Evolutionary conservation across 2,797 vertebrate species (phyloP).

Genomic region (Gambusia yucatana): DNA sequence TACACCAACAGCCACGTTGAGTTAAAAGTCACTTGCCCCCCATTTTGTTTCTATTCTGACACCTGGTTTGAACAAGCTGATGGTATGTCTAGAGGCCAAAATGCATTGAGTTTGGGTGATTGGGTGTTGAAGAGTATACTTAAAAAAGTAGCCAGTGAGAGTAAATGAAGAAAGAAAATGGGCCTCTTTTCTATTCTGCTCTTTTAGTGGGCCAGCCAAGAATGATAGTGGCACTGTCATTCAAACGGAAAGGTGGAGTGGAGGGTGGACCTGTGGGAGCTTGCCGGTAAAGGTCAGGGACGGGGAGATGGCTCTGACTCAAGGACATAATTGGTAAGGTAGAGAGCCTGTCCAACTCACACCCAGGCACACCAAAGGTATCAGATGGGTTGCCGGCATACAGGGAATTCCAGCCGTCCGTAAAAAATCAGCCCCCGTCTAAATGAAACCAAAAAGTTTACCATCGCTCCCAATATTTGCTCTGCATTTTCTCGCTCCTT

Average conservation of each 20-base stretch:
- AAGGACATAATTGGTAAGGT: conserved; percentile 73
- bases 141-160: background rate
- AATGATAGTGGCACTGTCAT: conserved; percentile 54
- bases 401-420: conserved; percentile 30
- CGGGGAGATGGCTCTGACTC: conserved; percentile 61
- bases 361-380: conserved; percentile 29
- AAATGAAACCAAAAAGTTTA: conserved; percentile 5
- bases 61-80: background rate
- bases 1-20: background rate
- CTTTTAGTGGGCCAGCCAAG: conserved; percentile 33
- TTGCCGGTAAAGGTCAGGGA: conserved; percentile 74
- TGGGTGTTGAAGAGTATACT: background rate
- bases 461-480: conserved; percentile 23
- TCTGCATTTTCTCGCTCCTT: conserved; percentile 12
- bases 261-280: conserved; percentile 57
- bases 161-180: conserved; percentile 12
- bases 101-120: background rate
- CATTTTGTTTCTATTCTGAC: background rate
- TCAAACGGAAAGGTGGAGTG: conserved; percentile 54
- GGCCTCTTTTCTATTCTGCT: conserved; percentile 4
- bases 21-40: background rate
- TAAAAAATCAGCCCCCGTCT: background rate
- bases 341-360: conserved; percentile 54
- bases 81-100: background rate
- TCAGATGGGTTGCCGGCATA: conserved; percentile 38